These are phyloP conservation scores for Danio aesculapii DNA, from an alignment of 2,797 vertebrate species.

Conservation along the genomic window DNA sequence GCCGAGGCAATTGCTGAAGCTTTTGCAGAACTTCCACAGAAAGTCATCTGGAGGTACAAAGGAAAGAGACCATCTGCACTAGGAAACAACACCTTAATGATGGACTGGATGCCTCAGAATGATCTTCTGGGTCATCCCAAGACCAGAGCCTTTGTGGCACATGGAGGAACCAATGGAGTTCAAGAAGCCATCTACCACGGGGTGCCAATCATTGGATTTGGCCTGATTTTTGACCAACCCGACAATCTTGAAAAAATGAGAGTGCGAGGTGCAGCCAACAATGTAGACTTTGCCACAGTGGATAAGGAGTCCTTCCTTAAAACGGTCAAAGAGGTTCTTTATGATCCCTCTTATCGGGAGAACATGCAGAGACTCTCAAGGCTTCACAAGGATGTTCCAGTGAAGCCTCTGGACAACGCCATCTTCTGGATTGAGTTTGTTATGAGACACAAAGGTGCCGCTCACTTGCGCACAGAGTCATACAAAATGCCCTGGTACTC, in stretches of 20 bases:
- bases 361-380: slow-evolving; percentile 56
- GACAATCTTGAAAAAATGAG: slow-evolving; percentile 64
- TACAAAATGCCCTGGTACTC: slow-evolving; percentile 51
- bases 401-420: slow-evolving; percentile 52
- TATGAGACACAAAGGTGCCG: slow-evolving; percentile 56
- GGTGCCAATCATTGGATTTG: slow-evolving; percentile 62
- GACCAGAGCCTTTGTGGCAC: slow-evolving; percentile 63
- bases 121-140: slow-evolving; percentile 66
- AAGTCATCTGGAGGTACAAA: slow-evolving; percentile 63
- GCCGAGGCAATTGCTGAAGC: slow-evolving; percentile 59
- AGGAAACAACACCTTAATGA: slow-evolving; percentile 65
- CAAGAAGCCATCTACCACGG: slow-evolving; percentile 67
- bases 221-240: slow-evolving; percentile 65
- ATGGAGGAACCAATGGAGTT: slow-evolving; percentile 67
- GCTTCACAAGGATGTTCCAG: slow-evolving; percentile 50
- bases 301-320: slow-evolving; percentile 55
- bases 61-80: slow-evolving; percentile 57
- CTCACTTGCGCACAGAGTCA: slow-evolving; percentile 49
- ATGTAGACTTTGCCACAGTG: slow-evolving; percentile 51
- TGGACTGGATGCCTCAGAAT: slow-evolving; percentile 69
- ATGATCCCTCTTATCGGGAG: slow-evolving; percentile 31
- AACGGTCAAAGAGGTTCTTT: slow-evolving; percentile 51
- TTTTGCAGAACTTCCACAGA: slow-evolving; percentile 65
- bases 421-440: slow-evolving; percentile 58
- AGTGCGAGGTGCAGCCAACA: slow-evolving; percentile 58